A percentile compares a stretch with the other conserved stretches of the same genome.
Evolutionary conservation across 2,888 invertebrate species (phyloP).

Genomic region (Hipparchia semele): DNA sequence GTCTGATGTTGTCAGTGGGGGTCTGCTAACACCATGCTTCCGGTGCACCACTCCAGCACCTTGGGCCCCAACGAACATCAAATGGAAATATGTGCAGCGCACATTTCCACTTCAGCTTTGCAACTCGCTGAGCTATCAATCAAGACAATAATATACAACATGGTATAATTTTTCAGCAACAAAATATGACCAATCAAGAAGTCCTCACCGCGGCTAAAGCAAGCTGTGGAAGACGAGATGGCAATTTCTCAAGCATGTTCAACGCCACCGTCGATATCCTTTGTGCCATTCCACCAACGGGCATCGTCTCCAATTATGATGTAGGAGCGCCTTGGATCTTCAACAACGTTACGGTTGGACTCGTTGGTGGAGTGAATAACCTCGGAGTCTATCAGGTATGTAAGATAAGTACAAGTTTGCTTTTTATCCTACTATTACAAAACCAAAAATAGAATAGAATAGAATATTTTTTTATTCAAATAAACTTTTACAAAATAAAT

Average conservation of each 20-base stretch:
- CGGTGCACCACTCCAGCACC: too few species aligned
- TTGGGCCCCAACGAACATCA: too few species aligned
- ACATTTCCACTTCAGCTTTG: too few species aligned
- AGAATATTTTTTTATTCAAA: too few species aligned
- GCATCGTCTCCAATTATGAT: slow-evolving; percentile 47
- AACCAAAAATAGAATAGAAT: too few species aligned
- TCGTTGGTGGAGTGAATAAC: slow-evolving; percentile 67
- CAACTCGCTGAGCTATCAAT: too few species aligned
- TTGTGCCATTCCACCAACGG: slow-evolving; percentile 54
- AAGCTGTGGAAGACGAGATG: neutral
- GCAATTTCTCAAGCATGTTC: slow-evolving; percentile 39
- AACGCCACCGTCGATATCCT: slow-evolving; percentile 56
- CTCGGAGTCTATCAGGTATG: slow-evolving; percentile 45
- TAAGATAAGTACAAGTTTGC: neutral
- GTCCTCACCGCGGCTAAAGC: neutral
- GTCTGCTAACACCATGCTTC: too few species aligned
- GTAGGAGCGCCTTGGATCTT: slow-evolving; percentile 48
- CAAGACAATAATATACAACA: neutral
- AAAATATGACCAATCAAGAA: neutral
- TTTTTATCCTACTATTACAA: neutral
- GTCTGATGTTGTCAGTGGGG: too few species aligned
- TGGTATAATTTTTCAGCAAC: neutral
- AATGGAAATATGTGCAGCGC: too few species aligned
- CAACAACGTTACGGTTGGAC: slow-evolving; percentile 56
- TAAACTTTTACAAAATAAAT: too few species aligned